Base-by-base conservation (phyloP, 2,888 invertebrate species). In the Amiota mariae region DNA sequence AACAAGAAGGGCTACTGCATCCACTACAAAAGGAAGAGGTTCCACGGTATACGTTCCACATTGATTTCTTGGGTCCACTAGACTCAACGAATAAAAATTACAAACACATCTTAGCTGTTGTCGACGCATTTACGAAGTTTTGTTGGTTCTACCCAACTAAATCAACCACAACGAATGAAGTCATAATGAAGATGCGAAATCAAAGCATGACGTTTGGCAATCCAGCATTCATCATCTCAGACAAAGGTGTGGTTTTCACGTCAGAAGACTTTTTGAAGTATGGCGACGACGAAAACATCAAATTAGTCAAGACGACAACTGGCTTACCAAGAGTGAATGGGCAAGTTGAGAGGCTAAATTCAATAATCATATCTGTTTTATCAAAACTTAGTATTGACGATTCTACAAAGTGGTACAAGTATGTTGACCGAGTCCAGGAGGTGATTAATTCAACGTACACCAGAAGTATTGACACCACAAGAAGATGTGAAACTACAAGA, bases 121-220 rank as follows among this genome's bases (percentile, higher is more conserved):
- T 89, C 0, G 88, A 90, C 75, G 82, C 76, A 0, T 89, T 88
- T 61, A 87, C 87, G 0, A 89, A 89, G 70, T 89, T 88, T 80
- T 80, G 79, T 1, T 0, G 71, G 57, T 20, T 75, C 1, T 89
- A 82, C 71, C 87, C 88, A 1, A 81, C 81, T 0, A 88, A 87
- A 71, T 74, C 80, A 2, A 82, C 81, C 1, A 76, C 84, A 0
- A 75, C 82, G 2, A 78, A 77, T 18, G 88, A 90, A 68, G 85
- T 82, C 0, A 56, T 90, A 10, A 47, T 79, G 1, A 87, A 85
- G 75, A 57, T 89, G 75, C 3, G n/a, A n/a, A n/a, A 75, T 3
- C 87, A 88, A 51, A 85, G 86, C 66, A 76, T 78, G 15, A 78
- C 70, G 8, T 90, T 89, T 81, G 89, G 88, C 11, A 87, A 87